These are phyloP conservation scores for Rhinogobio ventralis DNA, from an alignment of 2,797 vertebrate species.

Conservation along the genomic window DNA sequence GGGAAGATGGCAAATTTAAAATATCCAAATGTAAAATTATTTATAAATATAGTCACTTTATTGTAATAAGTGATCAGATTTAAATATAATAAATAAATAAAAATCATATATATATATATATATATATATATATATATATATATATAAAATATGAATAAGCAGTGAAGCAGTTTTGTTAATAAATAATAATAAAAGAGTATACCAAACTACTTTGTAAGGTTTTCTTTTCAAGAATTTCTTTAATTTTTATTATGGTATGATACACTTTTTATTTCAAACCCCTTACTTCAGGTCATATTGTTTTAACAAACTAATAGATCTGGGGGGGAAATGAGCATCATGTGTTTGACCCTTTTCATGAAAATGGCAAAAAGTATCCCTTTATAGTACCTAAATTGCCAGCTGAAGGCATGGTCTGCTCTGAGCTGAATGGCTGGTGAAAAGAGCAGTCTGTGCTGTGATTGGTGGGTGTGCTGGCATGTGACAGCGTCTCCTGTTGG, in stretches of 20 bases:
- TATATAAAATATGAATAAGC: not conserved
- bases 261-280: not conserved
- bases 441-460: slow-evolving; percentile 19
- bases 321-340: not conserved
- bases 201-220: not conserved
- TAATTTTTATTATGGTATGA: not conserved
- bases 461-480: slow-evolving; percentile 31
- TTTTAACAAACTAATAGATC: not conserved
- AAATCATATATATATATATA: too few relatives aligned
- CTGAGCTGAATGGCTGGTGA: slow-evolving; percentile 43
- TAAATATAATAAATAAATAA: too few relatives aligned
- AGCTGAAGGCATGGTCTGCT: slow-evolving; percentile 32
- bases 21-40: too few relatives aligned
- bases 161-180: not conserved
- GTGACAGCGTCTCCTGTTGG: slow-evolving; percentile 22
- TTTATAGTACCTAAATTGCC: slow-evolving; percentile 58
- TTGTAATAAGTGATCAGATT: too few relatives aligned
- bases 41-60: too few relatives aligned
- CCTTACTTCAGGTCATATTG: not conserved
- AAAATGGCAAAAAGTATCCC: not conserved
- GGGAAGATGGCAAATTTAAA: too few relatives aligned
- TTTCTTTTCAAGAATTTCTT: not conserved
- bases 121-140: too few relatives aligned
- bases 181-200: not conserved
- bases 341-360: slow-evolving; percentile 3